Conservation (phyloP, 1,140 invertebrate species). For the Cotesia typhae region DNA sequence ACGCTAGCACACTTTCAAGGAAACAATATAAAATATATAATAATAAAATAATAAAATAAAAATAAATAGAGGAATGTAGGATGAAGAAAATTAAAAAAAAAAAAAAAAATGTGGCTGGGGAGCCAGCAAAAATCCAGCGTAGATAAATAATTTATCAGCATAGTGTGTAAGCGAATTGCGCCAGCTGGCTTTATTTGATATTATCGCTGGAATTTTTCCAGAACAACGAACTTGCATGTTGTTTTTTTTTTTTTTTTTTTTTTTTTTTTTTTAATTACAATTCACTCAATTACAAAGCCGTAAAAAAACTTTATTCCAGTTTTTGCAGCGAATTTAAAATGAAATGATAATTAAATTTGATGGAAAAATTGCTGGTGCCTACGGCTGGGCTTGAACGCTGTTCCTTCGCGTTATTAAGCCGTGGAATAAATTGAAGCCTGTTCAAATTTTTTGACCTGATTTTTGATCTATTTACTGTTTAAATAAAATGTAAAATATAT, state of each 20-base stretch:
- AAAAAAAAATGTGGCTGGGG: conserved; percentile 8
- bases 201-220: conserved; percentile 17
- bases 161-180: conserved; percentile 8
- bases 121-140: neutral
- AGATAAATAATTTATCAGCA: conserved; percentile 25
- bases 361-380: no score
- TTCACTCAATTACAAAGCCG: neutral
- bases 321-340: no score
- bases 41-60: neutral
- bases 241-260: neutral
- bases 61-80: neutral
- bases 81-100: neutral
- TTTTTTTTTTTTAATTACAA: neutral
- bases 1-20: neutral
- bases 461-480: no score
- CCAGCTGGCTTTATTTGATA: conserved; percentile 22
- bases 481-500: no score
- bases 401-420: no score
- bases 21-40: neutral
- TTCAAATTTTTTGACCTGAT: no score
- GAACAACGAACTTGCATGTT: neutral
- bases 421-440: no score
- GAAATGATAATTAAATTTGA: no score
- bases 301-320: no score
- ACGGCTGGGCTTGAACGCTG: no score